These are phyloP conservation scores for Dryobotodes eremita DNA, from an alignment of 2,888 invertebrate genomes.

Conservation along the genomic window DNA sequence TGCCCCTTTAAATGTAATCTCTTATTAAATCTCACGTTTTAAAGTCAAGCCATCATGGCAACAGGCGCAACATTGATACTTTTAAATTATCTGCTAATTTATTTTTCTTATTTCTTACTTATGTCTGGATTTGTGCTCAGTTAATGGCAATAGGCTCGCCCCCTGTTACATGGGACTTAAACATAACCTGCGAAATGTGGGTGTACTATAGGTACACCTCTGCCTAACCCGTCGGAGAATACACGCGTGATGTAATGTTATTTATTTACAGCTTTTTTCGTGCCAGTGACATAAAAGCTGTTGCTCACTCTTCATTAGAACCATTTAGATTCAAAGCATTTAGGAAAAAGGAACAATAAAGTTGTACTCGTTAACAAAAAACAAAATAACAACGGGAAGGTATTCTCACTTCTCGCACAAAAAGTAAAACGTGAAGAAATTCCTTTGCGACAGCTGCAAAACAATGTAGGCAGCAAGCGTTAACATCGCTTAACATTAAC, in stretches of 20 bases:
- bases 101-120: not conserved
- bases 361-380: conserved; percentile 4
- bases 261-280: no score
- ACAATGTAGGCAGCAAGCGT: conserved; percentile 20
- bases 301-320: not conserved
- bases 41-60: not conserved
- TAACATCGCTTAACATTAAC: conserved; percentile 42
- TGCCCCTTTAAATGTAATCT: not conserved
- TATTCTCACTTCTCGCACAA: conserved; percentile 18
- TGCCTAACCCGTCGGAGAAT: not conserved
- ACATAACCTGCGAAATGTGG: not conserved
- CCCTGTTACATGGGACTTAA: not conserved
- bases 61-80: not conserved
- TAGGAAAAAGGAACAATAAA: not conserved
- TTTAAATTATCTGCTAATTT: not conserved
- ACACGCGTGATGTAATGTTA: no score
- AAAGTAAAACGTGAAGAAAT: conserved; percentile 36
- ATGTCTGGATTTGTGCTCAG: not conserved
- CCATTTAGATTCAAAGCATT: not conserved
- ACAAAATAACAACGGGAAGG: not conserved
- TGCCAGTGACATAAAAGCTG: not conserved
- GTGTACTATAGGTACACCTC: not conserved
- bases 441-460: conserved; percentile 35
- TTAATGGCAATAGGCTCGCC: not conserved
- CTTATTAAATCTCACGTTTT: not conserved